Evolutionary conservation across 2,113 vertebrate species (phyloP).

Genomic region (Scomber colias): DNA sequence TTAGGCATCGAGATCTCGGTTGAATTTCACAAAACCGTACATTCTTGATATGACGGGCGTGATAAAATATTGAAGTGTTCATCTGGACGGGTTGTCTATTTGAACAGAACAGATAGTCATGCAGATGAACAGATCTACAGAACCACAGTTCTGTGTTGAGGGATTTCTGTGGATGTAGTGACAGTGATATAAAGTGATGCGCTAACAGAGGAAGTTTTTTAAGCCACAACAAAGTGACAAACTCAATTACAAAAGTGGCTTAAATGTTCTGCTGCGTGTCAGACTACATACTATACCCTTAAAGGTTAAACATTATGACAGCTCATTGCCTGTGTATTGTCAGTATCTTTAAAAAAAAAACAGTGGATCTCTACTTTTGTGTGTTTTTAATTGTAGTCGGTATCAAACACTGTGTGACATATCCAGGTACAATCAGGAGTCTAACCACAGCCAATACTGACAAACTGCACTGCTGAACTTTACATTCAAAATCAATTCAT

Average conservation of each 20-base stretch:
- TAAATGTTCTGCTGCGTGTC: not conserved
- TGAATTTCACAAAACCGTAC: slow-evolving; percentile 35
- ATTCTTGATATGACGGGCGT: slow-evolving; percentile 40
- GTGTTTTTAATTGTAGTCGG: slow-evolving; percentile 10
- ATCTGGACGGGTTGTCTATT: slow-evolving; percentile 56
- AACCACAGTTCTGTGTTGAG: slow-evolving; percentile 36
- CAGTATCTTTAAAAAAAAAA: no score
- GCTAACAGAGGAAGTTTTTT: slow-evolving; percentile 9
- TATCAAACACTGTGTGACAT: slow-evolving; percentile 7
- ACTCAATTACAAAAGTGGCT: slow-evolving; percentile 29
- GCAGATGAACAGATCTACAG: slow-evolving; percentile 35
- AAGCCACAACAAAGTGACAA: slow-evolving; percentile 27
- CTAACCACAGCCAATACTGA: slow-evolving; percentile 3
- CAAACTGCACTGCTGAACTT: slow-evolving; percentile 43
- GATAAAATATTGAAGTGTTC: slow-evolving; percentile 70
- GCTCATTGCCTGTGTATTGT: slow-evolving; percentile 13
- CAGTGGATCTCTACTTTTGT: not conserved
- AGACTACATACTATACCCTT: not conserved
- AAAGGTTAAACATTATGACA: not conserved
- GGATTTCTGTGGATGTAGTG: slow-evolving; percentile 38
- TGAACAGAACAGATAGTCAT: slow-evolving; percentile 50
- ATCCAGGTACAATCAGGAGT: slow-evolving; percentile 4
- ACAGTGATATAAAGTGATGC: slow-evolving; percentile 44
- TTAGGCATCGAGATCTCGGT: slow-evolving; percentile 19
- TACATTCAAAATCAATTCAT: slow-evolving; percentile 66